Evolutionary conservation across 2,888 invertebrate species (phyloP).

Genomic region (Nasonia oneida): DNA sequence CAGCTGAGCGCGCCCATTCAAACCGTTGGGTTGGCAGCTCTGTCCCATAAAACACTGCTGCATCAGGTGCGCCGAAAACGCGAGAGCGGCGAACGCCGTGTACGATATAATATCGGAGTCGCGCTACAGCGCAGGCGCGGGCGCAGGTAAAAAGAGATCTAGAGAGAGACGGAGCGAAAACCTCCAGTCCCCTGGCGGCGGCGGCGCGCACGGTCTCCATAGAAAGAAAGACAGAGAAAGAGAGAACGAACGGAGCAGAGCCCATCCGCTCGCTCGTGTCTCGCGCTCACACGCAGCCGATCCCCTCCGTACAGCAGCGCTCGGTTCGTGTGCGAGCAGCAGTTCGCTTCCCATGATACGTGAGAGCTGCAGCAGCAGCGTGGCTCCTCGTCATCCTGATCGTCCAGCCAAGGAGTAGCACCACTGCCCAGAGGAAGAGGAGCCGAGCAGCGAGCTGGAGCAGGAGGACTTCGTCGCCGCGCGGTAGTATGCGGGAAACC

Average conservation of each 20-base stretch:
- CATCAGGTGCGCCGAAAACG: neutral
- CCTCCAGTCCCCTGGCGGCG: conserved; percentile 53
- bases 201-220: conserved; percentile 31
- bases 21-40: conserved; percentile 26
- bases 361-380: neutral
- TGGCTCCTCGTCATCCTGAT: neutral
- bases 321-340: conserved; percentile 10
- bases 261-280: conserved; percentile 17
- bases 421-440: neutral
- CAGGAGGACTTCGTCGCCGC: neutral
- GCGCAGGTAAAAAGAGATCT: conserved; percentile 39
- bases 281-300: conserved; percentile 25
- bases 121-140: conserved; percentile 15
- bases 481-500: conserved; percentile 2
- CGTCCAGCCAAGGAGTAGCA: neutral
- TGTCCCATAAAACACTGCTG: neutral
- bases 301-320: conserved; percentile 30
- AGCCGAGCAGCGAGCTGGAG: neutral
- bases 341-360: neutral
- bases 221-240: neutral
- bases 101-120: neutral
- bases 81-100: neutral
- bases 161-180: neutral
- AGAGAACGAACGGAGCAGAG: neutral
- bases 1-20: neutral